A percentile compares a stretch with the other conserved stretches of the same genome.
Conservation (phyloP, 2,113 vertebrate species). For the Eublepharis macularius region DNA sequence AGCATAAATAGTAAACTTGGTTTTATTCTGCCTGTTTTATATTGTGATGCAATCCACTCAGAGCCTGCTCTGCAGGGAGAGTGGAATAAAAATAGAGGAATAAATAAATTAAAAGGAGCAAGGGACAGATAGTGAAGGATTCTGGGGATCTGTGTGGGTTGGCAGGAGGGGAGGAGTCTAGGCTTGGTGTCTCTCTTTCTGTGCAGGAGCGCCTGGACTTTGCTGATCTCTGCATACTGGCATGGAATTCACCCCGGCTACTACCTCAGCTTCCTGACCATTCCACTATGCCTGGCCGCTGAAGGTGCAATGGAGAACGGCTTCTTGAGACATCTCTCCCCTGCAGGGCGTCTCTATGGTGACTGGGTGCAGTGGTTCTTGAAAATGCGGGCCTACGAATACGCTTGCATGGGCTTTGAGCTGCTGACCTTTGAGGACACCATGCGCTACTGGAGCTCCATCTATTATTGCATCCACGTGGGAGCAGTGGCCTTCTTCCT, state of each 20-base stretch:
- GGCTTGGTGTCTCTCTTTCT: neutral
- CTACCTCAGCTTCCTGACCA: constrained; percentile 93
- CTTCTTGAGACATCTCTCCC: constrained; percentile 74
- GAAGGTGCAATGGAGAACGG: constrained; percentile 82
- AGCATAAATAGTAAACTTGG: too few species aligned
- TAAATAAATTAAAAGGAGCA: too few species aligned
- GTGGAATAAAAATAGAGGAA: too few species aligned
- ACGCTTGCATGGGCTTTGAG: constrained; percentile 94
- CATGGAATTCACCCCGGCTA: constrained; percentile 88
- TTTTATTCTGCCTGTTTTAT: too few species aligned
- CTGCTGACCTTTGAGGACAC: constrained; percentile 83
- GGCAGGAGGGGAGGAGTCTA: neutral
- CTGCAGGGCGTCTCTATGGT: constrained; percentile 76
- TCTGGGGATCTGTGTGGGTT: neutral
- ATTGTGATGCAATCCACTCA: too few species aligned
- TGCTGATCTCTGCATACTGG: constrained; percentile 94
- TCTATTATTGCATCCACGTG: constrained; percentile 83
- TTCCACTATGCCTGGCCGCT: constrained; percentile 87
- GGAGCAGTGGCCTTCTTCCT: constrained; percentile 75
- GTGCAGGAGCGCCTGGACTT: constrained; percentile 89
- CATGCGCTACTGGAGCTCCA: constrained; percentile 82
- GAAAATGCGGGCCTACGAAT: constrained; percentile 93
- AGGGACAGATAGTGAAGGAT: neutral
- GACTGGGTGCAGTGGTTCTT: constrained; percentile 92
- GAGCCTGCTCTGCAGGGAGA: too few species aligned